Base-by-base conservation (phyloP, 2,888 invertebrate genomes). In the Cryptophagus acutangulus region DNA sequence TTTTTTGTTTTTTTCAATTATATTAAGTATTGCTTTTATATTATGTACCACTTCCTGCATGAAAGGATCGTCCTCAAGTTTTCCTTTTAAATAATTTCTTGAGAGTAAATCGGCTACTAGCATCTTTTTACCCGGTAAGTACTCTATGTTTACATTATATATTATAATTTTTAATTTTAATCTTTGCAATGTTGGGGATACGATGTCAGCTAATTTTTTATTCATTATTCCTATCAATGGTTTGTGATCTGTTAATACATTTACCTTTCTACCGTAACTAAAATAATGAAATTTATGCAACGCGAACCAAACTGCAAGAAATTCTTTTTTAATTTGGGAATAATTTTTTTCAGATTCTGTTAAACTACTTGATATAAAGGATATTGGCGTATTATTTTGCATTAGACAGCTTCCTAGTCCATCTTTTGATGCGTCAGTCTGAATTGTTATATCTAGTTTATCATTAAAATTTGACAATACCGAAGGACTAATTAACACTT, bases 221-320 rank as follows among this genome's bases (percentile, higher is more conserved):
- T 36, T 9, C 33, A 55, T 51, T 25, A 45, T 33, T 9, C 30
- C 15, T 9, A 43, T 36, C 15, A 64, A 36, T 2, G 61, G 61
- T 41, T 59, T 57, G 29, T 62, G 63, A 41, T 57, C 45, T 10
- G 41, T 38, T 15, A 61, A 46, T 3, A 62, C 52, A 9, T 40
- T 30, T 2, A 59, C 28, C 40, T 41, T 41, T 35, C 50, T 45
- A 4, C 58, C 59, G 52, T 51, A 61, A 8, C 62, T 50, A 44
- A 55, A 62, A 36, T 59, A 54, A 33, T 55, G 50, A 47, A 63
- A 63, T 36, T 55, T 57, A 17, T 40, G 29, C 33, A 56, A 55
- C 2, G 46, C 55, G 46, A 58, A 59, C 3, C 41, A 48, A 33
- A 63, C 60, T 1, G 57, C 56, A 12, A 62, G 36, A 3, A 54